phyloP scores from a whole-genome alignment of 1,140 invertebrate species.

The Drosophila quadrilineata region DNA sequence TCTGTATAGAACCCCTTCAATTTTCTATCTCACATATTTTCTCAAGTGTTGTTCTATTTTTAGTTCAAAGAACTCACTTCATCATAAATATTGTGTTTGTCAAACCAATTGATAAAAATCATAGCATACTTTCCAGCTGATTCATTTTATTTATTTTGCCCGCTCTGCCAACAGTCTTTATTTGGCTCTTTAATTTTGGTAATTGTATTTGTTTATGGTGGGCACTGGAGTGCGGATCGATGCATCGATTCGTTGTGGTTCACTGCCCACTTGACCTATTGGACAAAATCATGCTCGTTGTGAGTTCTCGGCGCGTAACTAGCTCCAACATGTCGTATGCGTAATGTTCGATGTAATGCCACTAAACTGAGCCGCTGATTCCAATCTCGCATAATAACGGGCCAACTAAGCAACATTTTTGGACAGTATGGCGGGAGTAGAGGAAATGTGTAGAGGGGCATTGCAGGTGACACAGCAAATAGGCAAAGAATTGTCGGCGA shows the following conservation, averaged over 20 bases:
- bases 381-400: constrained; percentile 57
- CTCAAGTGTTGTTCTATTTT: no score
- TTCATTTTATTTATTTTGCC: no score
- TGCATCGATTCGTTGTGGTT: constrained; percentile 27
- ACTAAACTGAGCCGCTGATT: constrained; percentile 62
- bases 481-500: constrained; percentile 50
- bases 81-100: no score
- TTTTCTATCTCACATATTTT: no score
- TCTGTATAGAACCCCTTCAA: no score
- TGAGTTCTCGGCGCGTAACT: no score
- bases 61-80: no score
- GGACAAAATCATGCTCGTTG: background rate
- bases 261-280: constrained; percentile 15
- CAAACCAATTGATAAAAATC: no score
- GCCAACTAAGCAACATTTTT: no score
- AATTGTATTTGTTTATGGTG: constrained; percentile 1
- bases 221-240: constrained; percentile 10
- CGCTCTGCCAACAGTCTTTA: no score
- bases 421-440: no score
- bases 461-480: constrained; percentile 53
- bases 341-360: constrained; percentile 56
- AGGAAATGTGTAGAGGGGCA: no score
- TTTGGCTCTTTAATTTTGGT: constrained; percentile 9
- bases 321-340: constrained; percentile 38
- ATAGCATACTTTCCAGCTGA: background rate